Evolutionary conservation across 2,113 vertebrate genomes (phyloP), one percentile per base, ranked within the genome.

Genomic region (Felis catus): DNA sequence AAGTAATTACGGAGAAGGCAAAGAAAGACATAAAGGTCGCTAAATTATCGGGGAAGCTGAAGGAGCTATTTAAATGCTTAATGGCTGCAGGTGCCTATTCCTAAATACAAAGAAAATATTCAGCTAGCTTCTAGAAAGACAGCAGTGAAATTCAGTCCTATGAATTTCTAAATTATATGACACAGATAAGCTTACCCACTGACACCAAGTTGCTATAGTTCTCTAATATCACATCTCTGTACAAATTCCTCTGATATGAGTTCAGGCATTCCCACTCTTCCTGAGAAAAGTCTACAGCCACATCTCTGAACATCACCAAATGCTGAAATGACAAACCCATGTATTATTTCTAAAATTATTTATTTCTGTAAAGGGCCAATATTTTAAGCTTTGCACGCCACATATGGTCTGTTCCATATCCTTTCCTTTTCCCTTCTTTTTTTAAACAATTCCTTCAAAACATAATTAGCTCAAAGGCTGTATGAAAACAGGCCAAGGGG

Each of bases 201-300:
- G 97, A 97, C 31, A 98, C 91, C 82, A 98, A 91, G 95, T 98
- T 97, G 86, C 86, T 98, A 39, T 98, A 98, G 86, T 97, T 98
- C 65, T 98, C 98, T 73, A 98, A 58, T 86, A 97, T 96, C 78
- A 98, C 98, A 70, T 98, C 98, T 92, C 70, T 97, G 92, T 98
- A 98, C 63, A 98, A 91, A 92, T 95, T 91, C 79, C 94, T 97
- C 89, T 98, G 96, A 71, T 95, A 39, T 2, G 96, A 71, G 76
- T 95, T 91, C 82, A 98, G 93, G 73, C 96, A 97, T 81, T 97
- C 97, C 98, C 97, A 98, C 21, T 98, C 98, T 91, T 98, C 98
- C 81, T 97, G 97, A 94, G 98, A 97, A 82, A 98, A 98, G 85
- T 97, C 88, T 80, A 98, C 61, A 82, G 93, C 76, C 71, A 98